Percentiles rank a stretch among this genome's conserved stretches.
Conservation (phyloP, 2,113 vertebrate genomes). For the Melanerpes formicivorus region DNA sequence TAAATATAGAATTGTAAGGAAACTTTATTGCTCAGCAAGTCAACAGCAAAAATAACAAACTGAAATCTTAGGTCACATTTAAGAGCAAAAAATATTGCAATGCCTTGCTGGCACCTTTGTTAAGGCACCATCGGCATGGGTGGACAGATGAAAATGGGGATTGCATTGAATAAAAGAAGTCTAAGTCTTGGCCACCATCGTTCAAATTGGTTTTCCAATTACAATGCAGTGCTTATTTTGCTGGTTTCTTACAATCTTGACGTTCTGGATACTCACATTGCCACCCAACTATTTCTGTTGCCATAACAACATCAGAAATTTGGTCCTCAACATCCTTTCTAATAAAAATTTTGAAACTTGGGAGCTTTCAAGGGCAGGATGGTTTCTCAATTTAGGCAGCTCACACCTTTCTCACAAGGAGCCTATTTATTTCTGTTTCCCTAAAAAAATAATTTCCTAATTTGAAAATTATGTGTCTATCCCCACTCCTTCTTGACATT, state of each 20-base stretch:
- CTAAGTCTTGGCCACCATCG: conserved; percentile 53
- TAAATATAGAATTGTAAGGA: not conserved
- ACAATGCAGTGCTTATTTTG: conserved; percentile 56
- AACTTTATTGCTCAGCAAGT: not conserved
- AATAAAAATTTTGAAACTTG: conserved; percentile 68
- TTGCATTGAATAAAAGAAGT: not conserved
- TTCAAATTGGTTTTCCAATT: conserved; percentile 51
- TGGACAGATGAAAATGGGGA: conserved; percentile 58
- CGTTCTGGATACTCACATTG: conserved; percentile 68
- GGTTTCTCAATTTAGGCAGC: conserved; percentile 50
- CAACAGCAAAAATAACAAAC: not conserved
- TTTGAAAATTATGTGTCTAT: conserved; percentile 41
- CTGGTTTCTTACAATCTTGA: conserved; percentile 61
- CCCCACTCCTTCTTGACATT: not conserved
- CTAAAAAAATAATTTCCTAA: not conserved
- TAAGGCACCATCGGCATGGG: not conserved
- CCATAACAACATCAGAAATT: conserved; percentile 81
- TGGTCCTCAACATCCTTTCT: conserved; percentile 71
- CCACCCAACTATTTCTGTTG: conserved; percentile 77
- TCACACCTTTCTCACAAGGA: conserved; percentile 55
- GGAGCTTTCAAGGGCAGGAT: conserved; percentile 15
- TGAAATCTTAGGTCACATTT: not conserved
- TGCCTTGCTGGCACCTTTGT: not conserved
- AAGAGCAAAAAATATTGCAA: not conserved
- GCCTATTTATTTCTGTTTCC: conserved; percentile 36